Base-by-base conservation (phyloP, 2,113 vertebrate genomes). In the Thalassarche chlororhynchos region DNA sequence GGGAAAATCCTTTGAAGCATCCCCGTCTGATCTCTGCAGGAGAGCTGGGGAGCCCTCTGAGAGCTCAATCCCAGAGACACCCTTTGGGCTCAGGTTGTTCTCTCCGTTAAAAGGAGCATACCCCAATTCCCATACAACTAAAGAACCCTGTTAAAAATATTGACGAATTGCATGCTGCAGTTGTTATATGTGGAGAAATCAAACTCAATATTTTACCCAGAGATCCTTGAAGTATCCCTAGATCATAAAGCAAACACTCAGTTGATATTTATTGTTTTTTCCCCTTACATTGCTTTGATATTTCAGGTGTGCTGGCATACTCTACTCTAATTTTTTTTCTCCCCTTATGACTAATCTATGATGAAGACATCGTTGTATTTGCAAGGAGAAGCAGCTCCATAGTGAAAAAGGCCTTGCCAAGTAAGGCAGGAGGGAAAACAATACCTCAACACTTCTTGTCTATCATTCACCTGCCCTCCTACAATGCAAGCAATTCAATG, bases 241-340 rank as follows among this genome's bases (percentile, higher is more conserved):
- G 36, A 64, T 68, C 47, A n/a, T 89, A 83, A 91, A 46, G 10
- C 9, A 82, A 77, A 79, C 17, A 68, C 5, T 81, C 23, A 32
- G 51, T 55, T 87, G 21, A 28, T 86, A 62, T 74, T 80, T 96
- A 42, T 52, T 71, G 44, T 0, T 29, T 81, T 89, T 83, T 36
- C 47, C 9, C 17, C 24, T 9, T 61, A 10, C n/a, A 84, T 57
- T 84, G 31, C 75, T 76, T 78, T 97, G 89, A 68, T 97, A 32
- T 96, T 96, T 96, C 95, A 97, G 92, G 93, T 94, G 89, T 91
- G 87, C 44, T 96, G 93, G 64, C 81, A 89, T 38, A 68, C 42
- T 79, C 25, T 84, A 42, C 68, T 49, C 16, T 71, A 25, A 66
- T 84, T 62, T 86, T 32, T 38, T 46, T 66, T 93, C 51, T 90